Conservation (phyloP, 2,113 vertebrate species). For the Cyphomyrus plagiostoma region DNA sequence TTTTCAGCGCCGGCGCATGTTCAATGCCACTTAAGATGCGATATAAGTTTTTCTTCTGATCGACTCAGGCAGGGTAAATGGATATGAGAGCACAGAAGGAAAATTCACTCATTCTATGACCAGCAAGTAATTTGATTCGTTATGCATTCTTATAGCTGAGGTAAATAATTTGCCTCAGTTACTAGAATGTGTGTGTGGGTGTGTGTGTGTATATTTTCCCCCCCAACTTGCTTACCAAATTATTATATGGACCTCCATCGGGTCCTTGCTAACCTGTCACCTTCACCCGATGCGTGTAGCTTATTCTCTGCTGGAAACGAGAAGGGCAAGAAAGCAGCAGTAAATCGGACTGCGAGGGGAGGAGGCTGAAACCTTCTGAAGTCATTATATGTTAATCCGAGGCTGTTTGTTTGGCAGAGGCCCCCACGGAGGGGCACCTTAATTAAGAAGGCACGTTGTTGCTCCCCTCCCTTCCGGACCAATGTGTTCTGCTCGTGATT, state of each 20-base stretch:
- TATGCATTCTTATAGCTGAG: not conserved
- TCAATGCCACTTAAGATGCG: not conserved
- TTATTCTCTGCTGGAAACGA: not conserved
- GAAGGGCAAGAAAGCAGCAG: not conserved
- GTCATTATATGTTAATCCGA: conserved; percentile 14
- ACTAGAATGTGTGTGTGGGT: too few relatives aligned
- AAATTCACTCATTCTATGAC: not conserved
- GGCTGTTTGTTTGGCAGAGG: not conserved
- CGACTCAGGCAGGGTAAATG: not conserved
- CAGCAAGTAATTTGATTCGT: not conserved
- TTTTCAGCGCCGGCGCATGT: not conserved
- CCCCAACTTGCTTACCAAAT: not conserved
- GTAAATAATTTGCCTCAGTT: not conserved
- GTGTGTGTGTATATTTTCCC: not conserved
- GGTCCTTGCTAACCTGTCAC: not conserved
- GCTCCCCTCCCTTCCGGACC: conserved; percentile 1
- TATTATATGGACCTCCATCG: not conserved
- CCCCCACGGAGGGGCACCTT: not conserved
- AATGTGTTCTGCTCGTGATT: conserved; percentile 18
- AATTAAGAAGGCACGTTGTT: conserved; percentile 17
- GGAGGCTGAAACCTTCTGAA: not conserved
- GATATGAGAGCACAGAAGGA: not conserved
- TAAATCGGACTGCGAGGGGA: not conserved
- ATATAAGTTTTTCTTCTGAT: not conserved
- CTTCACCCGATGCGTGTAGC: not conserved